Evolutionary conservation across 1,140 invertebrate species (phyloP).

Genomic region (Babylonia areolata): DNA sequence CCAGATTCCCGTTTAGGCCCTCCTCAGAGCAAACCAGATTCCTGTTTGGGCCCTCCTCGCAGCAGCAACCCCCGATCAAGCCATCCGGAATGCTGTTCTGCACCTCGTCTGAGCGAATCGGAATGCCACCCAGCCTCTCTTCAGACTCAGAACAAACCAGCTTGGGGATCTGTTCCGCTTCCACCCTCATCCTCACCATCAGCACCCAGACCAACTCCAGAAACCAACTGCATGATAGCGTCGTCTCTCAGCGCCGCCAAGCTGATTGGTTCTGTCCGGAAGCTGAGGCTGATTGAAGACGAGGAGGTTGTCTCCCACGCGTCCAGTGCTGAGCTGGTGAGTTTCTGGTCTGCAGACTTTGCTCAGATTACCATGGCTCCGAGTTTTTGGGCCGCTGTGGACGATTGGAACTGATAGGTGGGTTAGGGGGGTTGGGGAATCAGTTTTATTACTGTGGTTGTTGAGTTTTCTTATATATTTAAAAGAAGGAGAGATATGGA

Average conservation of each 20-base stretch:
- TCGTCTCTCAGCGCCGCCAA: neutral
- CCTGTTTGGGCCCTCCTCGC: no score
- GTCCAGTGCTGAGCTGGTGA: neutral
- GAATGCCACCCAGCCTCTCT: no score
- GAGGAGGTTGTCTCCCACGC: neutral
- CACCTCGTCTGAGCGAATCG: no score
- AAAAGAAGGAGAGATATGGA: no score
- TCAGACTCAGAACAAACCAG: no score
- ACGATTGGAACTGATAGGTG: neutral
- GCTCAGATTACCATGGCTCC: neutral
- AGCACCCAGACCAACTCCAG: neutral
- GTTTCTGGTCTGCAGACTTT: constrained; percentile 5
- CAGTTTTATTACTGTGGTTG: neutral
- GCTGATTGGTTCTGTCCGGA: neutral
- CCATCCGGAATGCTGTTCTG: no score
- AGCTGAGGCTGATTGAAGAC: neutral
- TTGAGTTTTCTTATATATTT: no score
- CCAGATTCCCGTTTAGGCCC: no score
- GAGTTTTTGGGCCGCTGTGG: neutral
- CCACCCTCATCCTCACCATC: neutral
- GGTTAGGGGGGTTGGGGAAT: neutral
- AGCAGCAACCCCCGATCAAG: no score
- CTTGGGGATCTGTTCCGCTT: no score
- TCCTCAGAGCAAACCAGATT: no score
- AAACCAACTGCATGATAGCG: neutral